Evolutionary conservation across 2,888 invertebrate genomes (phyloP), one percentile per base, ranked within the genome.

Genomic region (Drosophila tanythrix): DNA sequence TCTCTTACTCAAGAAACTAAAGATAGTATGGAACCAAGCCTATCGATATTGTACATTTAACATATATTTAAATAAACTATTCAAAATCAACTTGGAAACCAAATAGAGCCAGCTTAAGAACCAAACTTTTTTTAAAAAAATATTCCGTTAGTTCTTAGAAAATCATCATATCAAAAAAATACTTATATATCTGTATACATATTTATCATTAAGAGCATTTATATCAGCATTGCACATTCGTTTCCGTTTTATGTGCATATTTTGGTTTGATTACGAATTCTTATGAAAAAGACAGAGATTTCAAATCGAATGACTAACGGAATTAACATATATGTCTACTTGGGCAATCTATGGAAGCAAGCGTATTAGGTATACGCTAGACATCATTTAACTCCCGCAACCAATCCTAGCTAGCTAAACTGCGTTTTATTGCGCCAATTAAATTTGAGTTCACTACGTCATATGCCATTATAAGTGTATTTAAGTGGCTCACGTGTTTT

Each of bases 391-490:
- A 55, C 18, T 36, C 6, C 11, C 6, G 36, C 18, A 11, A 18
- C 60, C 18, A 55, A 55, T 55, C 15, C 21, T 11, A 55, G 31
- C 38, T 31, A 25, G 25, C 31, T 57, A 33, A 61, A 40, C 40
- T 59, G 51, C 57, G 51, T 60, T 70, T 61, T 48, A 70, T 56
- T 52, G 55, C 18, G 3, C 38, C 38, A 38, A 61, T 48, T 43
- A 57, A 57, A 40, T n/a, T 31, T 15, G 15, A 11, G 13, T 18
- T 10, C 10, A 53, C 60, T 60, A 52, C 60, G 53, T 60, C 60
- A 57, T 56, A 15, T 46, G 15, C 18, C 56, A 27, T 48, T 31
- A 33, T 55, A 53, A 33, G 56, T 38, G 35, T 36, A 38, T 15
- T 27, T 62, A 46, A 46, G 27, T 63, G 48, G n/a, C 6, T 36